These are phyloP conservation scores for Glossophaga mutica DNA, from an alignment of 2,797 vertebrate genomes.

Conservation along the genomic window DNA sequence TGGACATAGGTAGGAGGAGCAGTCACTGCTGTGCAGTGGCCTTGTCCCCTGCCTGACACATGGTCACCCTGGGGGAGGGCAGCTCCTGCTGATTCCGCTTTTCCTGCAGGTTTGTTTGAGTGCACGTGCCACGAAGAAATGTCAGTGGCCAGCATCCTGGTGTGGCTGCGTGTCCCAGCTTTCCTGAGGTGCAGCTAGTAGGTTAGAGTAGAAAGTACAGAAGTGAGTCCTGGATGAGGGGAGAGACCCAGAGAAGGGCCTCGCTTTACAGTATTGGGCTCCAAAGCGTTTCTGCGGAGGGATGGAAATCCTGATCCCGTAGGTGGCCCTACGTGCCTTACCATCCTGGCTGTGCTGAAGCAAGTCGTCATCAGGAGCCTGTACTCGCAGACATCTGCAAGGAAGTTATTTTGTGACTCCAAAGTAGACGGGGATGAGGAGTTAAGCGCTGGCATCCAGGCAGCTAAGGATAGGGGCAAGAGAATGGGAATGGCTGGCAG, in stretches of 20 bases:
- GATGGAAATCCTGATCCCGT: fast-evolving
- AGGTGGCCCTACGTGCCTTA: fast-evolving
- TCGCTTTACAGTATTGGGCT: neutral
- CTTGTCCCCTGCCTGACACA: neutral
- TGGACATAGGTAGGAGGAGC: fast-evolving
- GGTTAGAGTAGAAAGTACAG: neutral
- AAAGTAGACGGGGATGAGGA: neutral
- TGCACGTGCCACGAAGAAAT: neutral
- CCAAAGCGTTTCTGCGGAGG: neutral
- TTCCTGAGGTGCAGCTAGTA: neutral
- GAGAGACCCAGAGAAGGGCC: neutral
- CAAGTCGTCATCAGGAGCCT: fast-evolving
- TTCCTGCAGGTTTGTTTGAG: neutral
- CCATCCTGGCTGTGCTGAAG: neutral
- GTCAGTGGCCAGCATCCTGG: neutral
- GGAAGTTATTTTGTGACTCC: neutral
- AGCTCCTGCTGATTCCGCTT: neutral
- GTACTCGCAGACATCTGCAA: neutral
- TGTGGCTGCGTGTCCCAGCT: neutral
- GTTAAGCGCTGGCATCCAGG: neutral
- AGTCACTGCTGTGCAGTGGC: neutral
- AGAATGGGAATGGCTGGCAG: neutral
- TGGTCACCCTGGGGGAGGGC: fast-evolving
- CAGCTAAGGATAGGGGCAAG: neutral
- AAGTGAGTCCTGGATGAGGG: neutral